These are phyloP conservation scores for Leptopterna dolabrata DNA, from an alignment of 2,888 invertebrate species.

Conservation along the genomic window DNA sequence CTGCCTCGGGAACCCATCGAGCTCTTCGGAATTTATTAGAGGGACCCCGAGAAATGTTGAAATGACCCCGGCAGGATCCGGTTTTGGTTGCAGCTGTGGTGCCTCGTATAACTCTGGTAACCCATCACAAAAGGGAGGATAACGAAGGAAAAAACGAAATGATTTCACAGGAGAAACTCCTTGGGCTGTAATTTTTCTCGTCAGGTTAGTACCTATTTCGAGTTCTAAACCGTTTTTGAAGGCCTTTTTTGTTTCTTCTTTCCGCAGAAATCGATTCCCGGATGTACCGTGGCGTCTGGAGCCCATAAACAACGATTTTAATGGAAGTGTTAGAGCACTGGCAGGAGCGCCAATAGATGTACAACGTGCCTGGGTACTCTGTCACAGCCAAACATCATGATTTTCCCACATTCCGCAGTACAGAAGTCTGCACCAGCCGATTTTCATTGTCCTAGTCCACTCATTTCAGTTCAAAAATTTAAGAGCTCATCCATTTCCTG, in stretches of 20 bases:
- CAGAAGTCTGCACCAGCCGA: no score
- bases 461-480: no score
- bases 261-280: background rate
- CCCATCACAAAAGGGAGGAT: background rate
- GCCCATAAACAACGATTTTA: background rate
- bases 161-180: background rate
- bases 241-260: background rate
- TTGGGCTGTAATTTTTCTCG: background rate
- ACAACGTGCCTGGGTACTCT: no score
- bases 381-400: no score
- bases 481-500: no score
- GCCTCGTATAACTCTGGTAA: background rate
- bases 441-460: no score
- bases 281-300: background rate
- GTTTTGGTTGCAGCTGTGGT: background rate
- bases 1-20: background rate
- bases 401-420: no score
- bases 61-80: background rate
- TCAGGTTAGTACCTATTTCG: background rate
- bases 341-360: no score
- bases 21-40: background rate
- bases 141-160: background rate
- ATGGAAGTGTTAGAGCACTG: background rate
- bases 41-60: background rate
- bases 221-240: background rate